Base-by-base conservation (phyloP, 1,140 invertebrate species). In the Pissodes strobi region DNA sequence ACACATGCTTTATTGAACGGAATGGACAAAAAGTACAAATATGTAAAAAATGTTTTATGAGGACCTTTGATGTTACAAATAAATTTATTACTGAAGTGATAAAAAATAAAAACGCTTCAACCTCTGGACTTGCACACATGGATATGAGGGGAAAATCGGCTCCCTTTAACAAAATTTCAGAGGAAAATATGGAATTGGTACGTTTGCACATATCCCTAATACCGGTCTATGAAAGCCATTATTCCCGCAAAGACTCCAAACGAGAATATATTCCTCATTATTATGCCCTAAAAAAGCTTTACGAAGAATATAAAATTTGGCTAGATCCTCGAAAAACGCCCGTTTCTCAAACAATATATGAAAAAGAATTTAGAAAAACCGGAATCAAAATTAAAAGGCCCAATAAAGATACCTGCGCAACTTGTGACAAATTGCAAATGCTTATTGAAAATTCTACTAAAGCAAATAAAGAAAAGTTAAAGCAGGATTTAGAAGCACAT, bases 1-100 rank as follows among this genome's bases (percentile, higher is more conserved):
- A n/a, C n/a, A n/a, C n/a, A n/a, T n/a, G n/a, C n/a, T n/a, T n/a
- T n/a, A n/a, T n/a, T n/a, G n/a, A n/a, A n/a, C n/a, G n/a, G n/a
- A n/a, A n/a, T n/a, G n/a, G n/a, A n/a, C n/a, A n/a, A n/a, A n/a
- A n/a, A n/a, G 30, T 34, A 34, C 6, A 34, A 51, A 30, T 55
- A 17, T 66, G 56, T 41, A 61, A 66, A 61, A 17, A 41, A 4
- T 60, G 45, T 34, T 66, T 66, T 39, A 17, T 51, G 17, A 25
- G 19, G 17, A 66, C 64, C 0, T 66, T 6, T 53, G 52, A 58
- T 46, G 21, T 30, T 2, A 34, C 22, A 30, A 64, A 39, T 17
- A 58, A 48, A 58, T 64, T 58, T 59, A 19, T 59, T 46, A 41
- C 8, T 19, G 19, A 30, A 19, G 57, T 21, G 43, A 52, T 51